Percentiles rank a stretch among this genome's conserved stretches.
Conservation (phyloP, 2,113 vertebrate genomes). For the Lates calcarifer region DNA sequence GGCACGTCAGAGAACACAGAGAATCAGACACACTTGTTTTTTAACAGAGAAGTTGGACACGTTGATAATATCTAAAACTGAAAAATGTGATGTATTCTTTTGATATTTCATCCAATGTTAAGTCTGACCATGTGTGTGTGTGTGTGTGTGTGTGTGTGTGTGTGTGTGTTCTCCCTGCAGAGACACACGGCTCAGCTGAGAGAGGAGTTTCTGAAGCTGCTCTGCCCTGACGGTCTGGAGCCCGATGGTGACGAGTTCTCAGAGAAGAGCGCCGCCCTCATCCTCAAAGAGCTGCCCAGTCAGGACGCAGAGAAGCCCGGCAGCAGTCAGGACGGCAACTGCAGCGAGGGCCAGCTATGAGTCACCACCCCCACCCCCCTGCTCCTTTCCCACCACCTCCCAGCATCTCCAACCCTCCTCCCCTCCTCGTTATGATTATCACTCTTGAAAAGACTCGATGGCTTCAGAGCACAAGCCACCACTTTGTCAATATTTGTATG, state of each 20-base stretch:
- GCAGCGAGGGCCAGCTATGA: slow-evolving; percentile 94
- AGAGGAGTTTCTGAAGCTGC: slow-evolving; percentile 96
- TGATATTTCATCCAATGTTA: not conserved
- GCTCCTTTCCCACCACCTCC: slow-evolving; percentile 63
- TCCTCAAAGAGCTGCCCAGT: slow-evolving; percentile 86
- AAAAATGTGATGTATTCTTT: not conserved
- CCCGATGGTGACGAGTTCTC: slow-evolving; percentile 89
- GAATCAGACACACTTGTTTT: not conserved
- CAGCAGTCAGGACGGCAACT: slow-evolving; percentile 91
- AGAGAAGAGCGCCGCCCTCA: slow-evolving; percentile 86
- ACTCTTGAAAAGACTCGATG: slow-evolving; percentile 85
- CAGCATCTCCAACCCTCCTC: slow-evolving; percentile 63
- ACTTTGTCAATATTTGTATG: slow-evolving; percentile 99
- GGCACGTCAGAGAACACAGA: too few species aligned
- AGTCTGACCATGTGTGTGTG: not conserved
- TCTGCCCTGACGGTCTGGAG: slow-evolving; percentile 95
- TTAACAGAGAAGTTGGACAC: not conserved
- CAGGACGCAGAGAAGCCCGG: slow-evolving; percentile 91
- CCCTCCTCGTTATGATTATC: slow-evolving; percentile 72
- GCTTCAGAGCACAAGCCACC: slow-evolving; percentile 94
- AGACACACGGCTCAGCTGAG: slow-evolving; percentile 96
- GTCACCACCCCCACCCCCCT: slow-evolving; percentile 74
- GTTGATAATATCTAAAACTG: not conserved
- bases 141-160: slow-evolving; percentile 14
- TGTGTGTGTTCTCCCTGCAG: slow-evolving; percentile 74